phyloP scores from a whole-genome alignment of 1,140 invertebrate genomes.

The Contarinia nasturtii region DNA sequence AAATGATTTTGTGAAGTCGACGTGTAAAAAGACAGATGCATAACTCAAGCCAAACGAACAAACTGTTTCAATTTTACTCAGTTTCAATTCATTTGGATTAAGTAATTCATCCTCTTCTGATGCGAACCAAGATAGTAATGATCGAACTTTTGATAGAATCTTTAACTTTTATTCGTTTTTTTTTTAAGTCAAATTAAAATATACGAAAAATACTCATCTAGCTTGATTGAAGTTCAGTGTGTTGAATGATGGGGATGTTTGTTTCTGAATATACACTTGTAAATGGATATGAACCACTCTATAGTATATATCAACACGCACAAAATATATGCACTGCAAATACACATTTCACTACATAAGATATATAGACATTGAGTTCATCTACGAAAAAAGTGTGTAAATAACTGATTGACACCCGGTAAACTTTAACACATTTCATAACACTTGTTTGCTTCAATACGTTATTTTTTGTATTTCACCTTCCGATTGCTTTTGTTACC shows the following conservation, averaged over 20 bases:
- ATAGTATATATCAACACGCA: too few relatives aligned
- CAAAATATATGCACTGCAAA: too few relatives aligned
- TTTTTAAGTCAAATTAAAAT: neutral
- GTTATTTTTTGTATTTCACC: too few relatives aligned
- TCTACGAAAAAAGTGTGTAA: too few relatives aligned
- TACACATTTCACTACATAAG: too few relatives aligned
- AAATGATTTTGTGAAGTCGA: neutral
- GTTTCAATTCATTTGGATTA: neutral
- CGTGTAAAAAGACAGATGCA: neutral
- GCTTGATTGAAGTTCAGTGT: neutral
- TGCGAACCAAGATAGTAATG: neutral
- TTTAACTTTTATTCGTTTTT: too few relatives aligned
- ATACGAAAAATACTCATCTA: neutral
- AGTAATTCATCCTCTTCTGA: neutral
- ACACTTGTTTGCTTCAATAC: too few relatives aligned
- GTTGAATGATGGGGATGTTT: neutral
- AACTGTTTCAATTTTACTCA: neutral
- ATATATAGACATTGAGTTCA: too few relatives aligned
- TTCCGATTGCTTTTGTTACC: too few relatives aligned
- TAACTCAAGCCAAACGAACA: constrained; percentile 1
- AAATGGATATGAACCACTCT: too few relatives aligned
- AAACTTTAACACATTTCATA: too few relatives aligned
- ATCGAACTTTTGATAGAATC: neutral
- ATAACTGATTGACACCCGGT: too few relatives aligned
- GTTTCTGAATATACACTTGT: neutral